These are phyloP conservation scores for Meiosimyza platycephala DNA, from an alignment of 2,888 invertebrate genomes.

Conservation along the genomic window DNA sequence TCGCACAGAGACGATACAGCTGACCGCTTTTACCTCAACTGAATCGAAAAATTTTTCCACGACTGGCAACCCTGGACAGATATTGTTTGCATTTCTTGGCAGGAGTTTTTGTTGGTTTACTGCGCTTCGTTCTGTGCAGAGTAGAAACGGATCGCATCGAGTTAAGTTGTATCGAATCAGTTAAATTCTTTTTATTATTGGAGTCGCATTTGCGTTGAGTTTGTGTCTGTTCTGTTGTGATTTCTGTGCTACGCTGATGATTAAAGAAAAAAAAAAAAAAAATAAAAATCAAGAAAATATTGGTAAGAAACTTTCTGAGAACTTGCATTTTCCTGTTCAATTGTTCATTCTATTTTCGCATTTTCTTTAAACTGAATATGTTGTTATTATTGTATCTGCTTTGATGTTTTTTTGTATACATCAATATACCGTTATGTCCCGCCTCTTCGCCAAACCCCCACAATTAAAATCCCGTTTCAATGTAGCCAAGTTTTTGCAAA, in stretches of 20 bases:
- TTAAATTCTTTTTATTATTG: not conserved
- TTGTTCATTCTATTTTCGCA: too few species aligned
- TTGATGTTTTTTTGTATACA: not conserved
- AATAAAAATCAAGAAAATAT: not conserved
- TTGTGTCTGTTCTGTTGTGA: not conserved
- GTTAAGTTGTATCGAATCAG: too few species aligned
- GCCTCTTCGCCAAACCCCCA: not conserved
- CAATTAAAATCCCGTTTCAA: not conserved
- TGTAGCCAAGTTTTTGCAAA: constrained; percentile 1
- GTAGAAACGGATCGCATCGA: too few species aligned
- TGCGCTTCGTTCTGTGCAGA: not conserved
- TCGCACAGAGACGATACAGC: too few species aligned
- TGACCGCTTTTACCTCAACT: too few species aligned
- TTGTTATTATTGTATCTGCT: not conserved
- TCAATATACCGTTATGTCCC: not conserved
- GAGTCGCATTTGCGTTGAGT: not conserved
- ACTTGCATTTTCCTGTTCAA: too few species aligned
- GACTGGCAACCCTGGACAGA: constrained; percentile 3
- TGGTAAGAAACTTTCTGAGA: constrained; percentile 1
- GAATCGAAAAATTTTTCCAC: too few species aligned
- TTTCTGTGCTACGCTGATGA: not conserved
- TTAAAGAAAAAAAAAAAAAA: not conserved
- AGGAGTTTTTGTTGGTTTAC: constrained; percentile 9
- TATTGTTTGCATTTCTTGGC: constrained; percentile 21
- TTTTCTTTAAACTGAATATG: not conserved